phyloP scores from a whole-genome alignment of 1,140 invertebrate species.

The Doryteuthis pealeii region DNA sequence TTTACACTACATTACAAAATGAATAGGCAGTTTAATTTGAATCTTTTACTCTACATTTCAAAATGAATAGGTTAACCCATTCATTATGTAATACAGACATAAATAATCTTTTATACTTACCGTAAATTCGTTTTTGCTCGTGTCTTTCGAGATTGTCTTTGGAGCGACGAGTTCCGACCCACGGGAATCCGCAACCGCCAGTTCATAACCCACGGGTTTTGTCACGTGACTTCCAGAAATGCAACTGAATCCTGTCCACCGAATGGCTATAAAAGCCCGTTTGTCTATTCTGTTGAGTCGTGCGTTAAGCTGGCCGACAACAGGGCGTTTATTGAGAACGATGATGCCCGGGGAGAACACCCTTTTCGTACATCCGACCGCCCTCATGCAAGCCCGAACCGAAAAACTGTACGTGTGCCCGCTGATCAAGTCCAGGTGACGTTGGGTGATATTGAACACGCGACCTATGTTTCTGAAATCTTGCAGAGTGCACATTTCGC shows the following conservation, averaged over 20 bases:
- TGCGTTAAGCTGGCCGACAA: background rate
- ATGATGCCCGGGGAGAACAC: background rate
- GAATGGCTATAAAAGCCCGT: background rate
- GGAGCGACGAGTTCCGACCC: background rate
- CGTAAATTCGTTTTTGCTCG: background rate
- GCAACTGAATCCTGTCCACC: background rate
- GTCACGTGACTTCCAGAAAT: background rate
- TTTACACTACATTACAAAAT: no score
- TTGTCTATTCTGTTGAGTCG: background rate
- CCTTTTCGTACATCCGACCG: background rate
- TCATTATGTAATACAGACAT: no score
- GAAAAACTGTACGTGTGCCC: background rate
- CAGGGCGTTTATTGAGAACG: background rate
- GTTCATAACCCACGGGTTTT: background rate
- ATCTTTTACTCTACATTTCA: no score
- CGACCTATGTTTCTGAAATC: background rate
- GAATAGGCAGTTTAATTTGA: no score
- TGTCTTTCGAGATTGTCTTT: background rate
- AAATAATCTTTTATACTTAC: background rate
- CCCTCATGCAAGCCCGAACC: background rate
- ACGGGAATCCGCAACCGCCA: background rate
- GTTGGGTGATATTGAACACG: background rate
- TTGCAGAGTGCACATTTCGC: background rate
- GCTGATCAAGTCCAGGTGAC: background rate
- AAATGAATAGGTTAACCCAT: no score